Conservation (phyloP, 2,113 vertebrate genomes). For the Microcebus lehilahytsara region DNA sequence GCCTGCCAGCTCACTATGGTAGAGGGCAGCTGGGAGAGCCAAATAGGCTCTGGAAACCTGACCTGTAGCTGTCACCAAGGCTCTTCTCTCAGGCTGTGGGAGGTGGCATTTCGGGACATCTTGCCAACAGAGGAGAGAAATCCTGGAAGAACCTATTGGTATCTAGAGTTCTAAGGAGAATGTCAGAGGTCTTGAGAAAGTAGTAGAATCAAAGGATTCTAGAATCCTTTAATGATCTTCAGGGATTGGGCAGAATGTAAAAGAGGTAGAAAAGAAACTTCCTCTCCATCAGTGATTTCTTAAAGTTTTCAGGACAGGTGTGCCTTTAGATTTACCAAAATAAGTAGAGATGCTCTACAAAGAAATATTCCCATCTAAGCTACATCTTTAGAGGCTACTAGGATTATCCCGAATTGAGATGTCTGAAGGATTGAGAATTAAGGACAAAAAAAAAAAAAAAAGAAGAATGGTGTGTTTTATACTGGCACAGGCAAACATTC, state of each 20-base stretch:
- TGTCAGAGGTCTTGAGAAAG: background rate
- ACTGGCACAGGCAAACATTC: background rate
- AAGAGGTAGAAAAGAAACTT: background rate
- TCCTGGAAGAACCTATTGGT: background rate
- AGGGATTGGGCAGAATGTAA: background rate
- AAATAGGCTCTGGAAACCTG: background rate
- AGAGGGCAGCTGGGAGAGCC: background rate
- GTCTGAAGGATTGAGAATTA: background rate
- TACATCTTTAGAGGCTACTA: background rate
- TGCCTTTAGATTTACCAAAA: background rate
- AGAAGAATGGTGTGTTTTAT: background rate
- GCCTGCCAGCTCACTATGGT: background rate
- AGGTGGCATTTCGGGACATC: background rate
- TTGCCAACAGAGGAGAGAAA: background rate
- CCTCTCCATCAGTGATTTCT: background rate
- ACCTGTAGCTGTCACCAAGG: background rate
- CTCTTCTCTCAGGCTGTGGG: background rate
- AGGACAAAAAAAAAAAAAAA: background rate
- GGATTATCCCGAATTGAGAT: background rate
- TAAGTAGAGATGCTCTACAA: background rate
- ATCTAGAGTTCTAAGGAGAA: background rate
- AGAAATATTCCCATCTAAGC: background rate
- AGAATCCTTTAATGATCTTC: background rate
- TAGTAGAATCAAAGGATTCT: slow-evolving; percentile 12
- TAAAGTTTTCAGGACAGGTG: background rate